These are phyloP conservation scores for Drosophila orena DNA, from an alignment of 1,140 invertebrate genomes.

Conservation along the genomic window DNA sequence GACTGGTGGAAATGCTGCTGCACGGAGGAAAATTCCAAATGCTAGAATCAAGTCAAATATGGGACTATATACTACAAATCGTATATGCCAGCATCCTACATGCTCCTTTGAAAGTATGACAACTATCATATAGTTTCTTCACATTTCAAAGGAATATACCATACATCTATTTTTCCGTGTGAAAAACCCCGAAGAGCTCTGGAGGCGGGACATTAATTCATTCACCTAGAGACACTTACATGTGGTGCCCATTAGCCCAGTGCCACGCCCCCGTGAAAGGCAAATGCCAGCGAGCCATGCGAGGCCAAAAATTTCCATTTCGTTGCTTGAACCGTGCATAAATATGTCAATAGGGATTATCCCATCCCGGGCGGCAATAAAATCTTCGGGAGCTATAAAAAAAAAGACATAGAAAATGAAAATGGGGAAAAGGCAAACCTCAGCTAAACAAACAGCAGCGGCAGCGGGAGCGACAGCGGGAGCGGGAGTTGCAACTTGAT, in stretches of 20 bases:
- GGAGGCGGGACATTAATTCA: slow-evolving; percentile 34
- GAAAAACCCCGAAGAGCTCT: not conserved
- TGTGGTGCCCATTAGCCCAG: slow-evolving; percentile 54
- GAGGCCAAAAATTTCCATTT: slow-evolving; percentile 66
- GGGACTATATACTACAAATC: no score
- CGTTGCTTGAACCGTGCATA: slow-evolving; percentile 75
- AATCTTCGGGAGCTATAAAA: slow-evolving; percentile 41
- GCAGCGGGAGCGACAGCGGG: no score
- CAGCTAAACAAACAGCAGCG: slow-evolving; percentile 59
- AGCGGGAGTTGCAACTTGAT: slow-evolving; percentile 42
- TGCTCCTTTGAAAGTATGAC: not conserved
- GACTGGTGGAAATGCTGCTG: not conserved
- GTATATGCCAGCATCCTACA: no score
- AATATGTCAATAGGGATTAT: slow-evolving; percentile 77
- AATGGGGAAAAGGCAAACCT: slow-evolving; percentile 35
- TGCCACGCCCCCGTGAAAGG: slow-evolving; percentile 35
- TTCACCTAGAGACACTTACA: slow-evolving; percentile 50
- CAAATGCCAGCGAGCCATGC: slow-evolving; percentile 56
- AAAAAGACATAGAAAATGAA: not conserved
- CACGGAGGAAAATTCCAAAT: slow-evolving; percentile 6
- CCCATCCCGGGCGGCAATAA: slow-evolving; percentile 26
- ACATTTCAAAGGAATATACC: no score
- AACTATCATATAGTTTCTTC: not conserved
- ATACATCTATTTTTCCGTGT: not conserved
- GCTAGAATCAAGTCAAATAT: not conserved